A percentile compares a stretch with the other conserved stretches of the same genome.
Conservation (phyloP, 2,113 vertebrate genomes). For the Pedionomus torquatus region DNA sequence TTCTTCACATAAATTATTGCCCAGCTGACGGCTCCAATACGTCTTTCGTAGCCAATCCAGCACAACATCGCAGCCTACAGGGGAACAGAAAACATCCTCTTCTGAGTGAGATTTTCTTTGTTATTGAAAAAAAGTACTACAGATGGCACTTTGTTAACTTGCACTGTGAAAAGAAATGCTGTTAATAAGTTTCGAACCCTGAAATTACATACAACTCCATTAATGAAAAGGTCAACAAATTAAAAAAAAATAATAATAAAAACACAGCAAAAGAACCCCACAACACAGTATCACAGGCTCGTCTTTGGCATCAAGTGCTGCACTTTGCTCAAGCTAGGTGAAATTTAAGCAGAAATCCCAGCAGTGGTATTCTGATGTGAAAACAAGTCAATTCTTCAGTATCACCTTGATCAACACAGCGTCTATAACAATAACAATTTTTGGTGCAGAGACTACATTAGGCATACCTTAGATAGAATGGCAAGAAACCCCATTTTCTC, state of each 20-base stretch:
- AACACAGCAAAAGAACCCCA: background rate
- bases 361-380: background rate
- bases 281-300: background rate
- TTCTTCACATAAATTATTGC: constrained; percentile 76
- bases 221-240: background rate
- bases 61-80: constrained; percentile 86
- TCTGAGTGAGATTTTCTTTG: background rate
- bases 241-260: background rate
- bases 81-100: background rate
- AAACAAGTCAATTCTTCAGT: background rate
- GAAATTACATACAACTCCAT: background rate
- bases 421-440: background rate
- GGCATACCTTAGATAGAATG: background rate
- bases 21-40: constrained; percentile 92
- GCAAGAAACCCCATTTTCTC: background rate
- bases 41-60: constrained; percentile 93
- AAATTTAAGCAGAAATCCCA: background rate
- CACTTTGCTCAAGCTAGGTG: background rate
- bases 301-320: background rate
- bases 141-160: background rate
- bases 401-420: background rate
- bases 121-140: background rate
- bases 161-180: background rate
- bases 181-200: background rate
- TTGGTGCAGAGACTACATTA: background rate